Evolutionary conservation across 2,113 vertebrate species (phyloP), one percentile per base, ranked within the genome.

Genomic region (Ciconia maguari): DNA sequence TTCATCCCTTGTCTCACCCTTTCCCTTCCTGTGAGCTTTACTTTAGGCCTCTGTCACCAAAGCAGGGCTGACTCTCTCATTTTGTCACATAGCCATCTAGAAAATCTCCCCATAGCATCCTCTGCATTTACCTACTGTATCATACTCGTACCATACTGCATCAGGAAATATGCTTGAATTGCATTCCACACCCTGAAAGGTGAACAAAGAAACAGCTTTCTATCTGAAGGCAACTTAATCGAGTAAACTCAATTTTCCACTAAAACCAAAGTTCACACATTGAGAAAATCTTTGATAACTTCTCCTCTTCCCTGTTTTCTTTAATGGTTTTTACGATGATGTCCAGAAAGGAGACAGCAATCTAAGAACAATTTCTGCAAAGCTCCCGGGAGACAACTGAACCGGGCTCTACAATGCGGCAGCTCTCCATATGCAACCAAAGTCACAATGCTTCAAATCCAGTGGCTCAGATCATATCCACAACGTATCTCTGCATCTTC

Each of bases 141-240:
- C 99, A n/a, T 99, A 99, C 32, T 99, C 98, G 30, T 99, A 99
- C 99, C 99, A 99, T 18, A 97, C 89, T 34, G 99, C 99, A 85
- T 99, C 98, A 71, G 99, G 99, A 22, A 99, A 57, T 99, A 99
- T 13, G 99, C 98, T 6, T 10, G 8, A 74, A 98, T 98, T 11
- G 0, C 52, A 0, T 95, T 95, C 89, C 86, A 96, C 83, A 52
- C 98, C 98, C 99, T 99, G 77, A 60, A 98, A 95, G 46, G 16
- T 20, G 52, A 95, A 81, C 27, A 93, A 95, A 38, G 93, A 80
- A 72, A 60, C 5, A 4, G 36, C 25, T 7, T 60, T 29, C 29
- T n/a, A 36, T 29, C 36, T 62, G 16, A 44, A 38, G 29, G 17
- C 22, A 94, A 4, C 49, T n/a, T 5, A 3, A 44, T n/a, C 2